Evolutionary conservation across 2,113 vertebrate species (phyloP), one percentile per base, ranked within the genome.

Genomic region (Periophthalmus modestus): DNA sequence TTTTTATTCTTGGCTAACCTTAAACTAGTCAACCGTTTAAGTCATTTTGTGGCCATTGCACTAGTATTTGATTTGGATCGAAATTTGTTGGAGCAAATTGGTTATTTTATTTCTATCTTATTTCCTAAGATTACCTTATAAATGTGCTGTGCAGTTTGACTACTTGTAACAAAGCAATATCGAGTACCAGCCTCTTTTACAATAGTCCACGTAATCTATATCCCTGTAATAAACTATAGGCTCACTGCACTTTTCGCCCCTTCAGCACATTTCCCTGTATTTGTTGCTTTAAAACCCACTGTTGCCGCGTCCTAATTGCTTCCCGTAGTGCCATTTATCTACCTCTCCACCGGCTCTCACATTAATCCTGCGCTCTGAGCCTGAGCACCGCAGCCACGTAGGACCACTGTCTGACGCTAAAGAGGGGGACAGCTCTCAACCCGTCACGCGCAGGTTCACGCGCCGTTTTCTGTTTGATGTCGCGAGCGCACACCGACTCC

Each of bases 401-500:
- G 58, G 48, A 43, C 48, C 73, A 47, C 4, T 33, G 72, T 82
- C 68, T 36, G 55, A 65, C 50, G 15, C 16, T 5, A 19, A 70
- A 59, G 68, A 21, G 14, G 58, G 15, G 46, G 21, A 23, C 66
- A 72, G 66, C 14, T 24, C 7, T 28, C 39, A 24, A 15, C 39
- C 23, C 39, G 9, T 0, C 21, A 66, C 68, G 68, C 73, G 48
- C 57, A 28, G 74, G 59, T 66, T 71, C 59, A 54, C 48, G 34
- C 33, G 34, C 33, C 1, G 71, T 47, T 28, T 58, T 58, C 73
- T 80, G 50, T 73, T 58, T 33, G 11, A 67, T 47, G 28, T 0
- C 52, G 79, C 13, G 75, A 81, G 89, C 87, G 86, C 85, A 15
- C 70, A 55, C 69, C 18, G 16, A 71, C 75, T 43, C 1, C 13